Evolutionary conservation across 2,113 vertebrate species (phyloP).

Genomic region (zebrafish (Danio rerio)): DNA sequence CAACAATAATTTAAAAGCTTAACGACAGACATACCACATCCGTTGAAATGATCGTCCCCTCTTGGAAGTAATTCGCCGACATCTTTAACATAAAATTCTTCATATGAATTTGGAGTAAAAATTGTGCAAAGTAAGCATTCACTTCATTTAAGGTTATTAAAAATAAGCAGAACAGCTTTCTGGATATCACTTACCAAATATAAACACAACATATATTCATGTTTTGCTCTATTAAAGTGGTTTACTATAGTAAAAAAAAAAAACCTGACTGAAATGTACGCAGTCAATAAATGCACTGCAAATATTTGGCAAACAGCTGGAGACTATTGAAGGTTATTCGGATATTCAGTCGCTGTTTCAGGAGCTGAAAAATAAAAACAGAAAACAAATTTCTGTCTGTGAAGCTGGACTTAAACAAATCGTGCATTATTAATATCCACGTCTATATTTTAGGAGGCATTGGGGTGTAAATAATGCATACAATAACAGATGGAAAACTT

Average conservation of each 20-base stretch:
- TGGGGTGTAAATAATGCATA: too few species aligned
- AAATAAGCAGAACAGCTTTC: neutral
- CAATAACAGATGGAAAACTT: too few species aligned
- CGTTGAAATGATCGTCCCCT: neutral
- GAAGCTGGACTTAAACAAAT: too few species aligned
- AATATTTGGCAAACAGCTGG: neutral
- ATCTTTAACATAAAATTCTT: neutral
- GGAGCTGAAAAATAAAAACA: neutral
- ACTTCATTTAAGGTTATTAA: neutral
- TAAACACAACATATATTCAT: neutral
- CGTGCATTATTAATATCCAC: too few species aligned
- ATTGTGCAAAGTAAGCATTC: neutral
- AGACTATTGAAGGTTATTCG: neutral
- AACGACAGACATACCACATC: neutral
- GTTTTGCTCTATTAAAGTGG: neutral
- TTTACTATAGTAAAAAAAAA: neutral
- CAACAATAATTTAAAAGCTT: neutral
- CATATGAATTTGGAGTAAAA: neutral
- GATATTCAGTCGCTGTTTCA: neutral
- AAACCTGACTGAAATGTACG: neutral
- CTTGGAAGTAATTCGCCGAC: neutral
- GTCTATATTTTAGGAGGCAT: too few species aligned
- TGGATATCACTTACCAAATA: neutral
- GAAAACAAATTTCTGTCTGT: too few species aligned
- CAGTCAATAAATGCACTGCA: neutral